Evolutionary conservation across 2,797 vertebrate species (phyloP).

Genomic region (Jordanella pulchra): DNA sequence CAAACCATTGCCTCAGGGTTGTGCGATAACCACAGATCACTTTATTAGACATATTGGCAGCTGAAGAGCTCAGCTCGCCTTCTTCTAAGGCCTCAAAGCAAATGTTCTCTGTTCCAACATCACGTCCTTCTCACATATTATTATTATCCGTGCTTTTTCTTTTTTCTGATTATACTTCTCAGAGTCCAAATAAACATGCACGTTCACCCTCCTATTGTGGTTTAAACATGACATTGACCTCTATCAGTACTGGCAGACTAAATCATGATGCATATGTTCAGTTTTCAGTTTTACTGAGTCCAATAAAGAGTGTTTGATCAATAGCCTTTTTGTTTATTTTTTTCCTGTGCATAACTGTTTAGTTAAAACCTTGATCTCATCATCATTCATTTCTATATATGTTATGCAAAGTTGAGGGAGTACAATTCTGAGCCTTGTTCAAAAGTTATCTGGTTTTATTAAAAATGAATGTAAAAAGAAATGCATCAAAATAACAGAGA

Average conservation of each 20-base stretch:
- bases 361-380: not conserved
- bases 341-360: not conserved
- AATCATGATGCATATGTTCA: slow-evolving; percentile 57
- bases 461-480: too few species aligned
- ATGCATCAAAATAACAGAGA: too few species aligned
- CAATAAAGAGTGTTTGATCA: slow-evolving; percentile 79
- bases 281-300: slow-evolving; percentile 66
- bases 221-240: slow-evolving; percentile 29
- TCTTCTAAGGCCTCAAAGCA: slow-evolving; percentile 61
- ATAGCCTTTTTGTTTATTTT: slow-evolving; percentile 32
- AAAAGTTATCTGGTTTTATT: not conserved
- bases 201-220: slow-evolving; percentile 34
- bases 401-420: not conserved
- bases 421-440: not conserved
- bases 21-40: slow-evolving; percentile 22
- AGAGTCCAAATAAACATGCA: slow-evolving; percentile 34
- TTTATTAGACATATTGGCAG: slow-evolving; percentile 33
- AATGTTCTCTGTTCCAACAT: slow-evolving; percentile 25
- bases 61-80: slow-evolving; percentile 55
- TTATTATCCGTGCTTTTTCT: slow-evolving; percentile 27
- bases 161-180: slow-evolving; percentile 30
- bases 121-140: slow-evolving; percentile 21
- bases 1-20: slow-evolving; percentile 33
- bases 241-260: slow-evolving; percentile 43
- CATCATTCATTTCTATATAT: not conserved